Percentiles rank a stretch among this genome's conserved stretches.
These are phyloP conservation scores for Bos indicus DNA, from an alignment of 2,113 vertebrate genomes.

Conservation along the genomic window DNA sequence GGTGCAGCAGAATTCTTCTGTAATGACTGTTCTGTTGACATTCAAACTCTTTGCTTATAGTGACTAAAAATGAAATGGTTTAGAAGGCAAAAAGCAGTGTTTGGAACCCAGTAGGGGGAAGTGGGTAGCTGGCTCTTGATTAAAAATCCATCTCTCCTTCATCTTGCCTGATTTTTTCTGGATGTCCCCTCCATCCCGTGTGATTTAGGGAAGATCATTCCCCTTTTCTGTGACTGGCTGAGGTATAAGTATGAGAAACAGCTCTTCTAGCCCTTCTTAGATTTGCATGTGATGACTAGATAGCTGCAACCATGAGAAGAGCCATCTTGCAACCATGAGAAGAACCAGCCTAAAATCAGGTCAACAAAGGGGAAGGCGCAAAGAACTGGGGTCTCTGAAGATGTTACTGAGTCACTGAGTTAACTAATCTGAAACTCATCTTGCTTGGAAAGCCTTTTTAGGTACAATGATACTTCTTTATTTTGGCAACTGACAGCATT, in stretches of 20 bases:
- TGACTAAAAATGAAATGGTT: neutral
- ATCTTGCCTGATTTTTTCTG: neutral
- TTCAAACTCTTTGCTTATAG: neutral
- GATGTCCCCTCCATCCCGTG: accelerated
- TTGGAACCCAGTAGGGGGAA: neutral
- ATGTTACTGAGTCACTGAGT: neutral
- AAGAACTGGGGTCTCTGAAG: neutral
- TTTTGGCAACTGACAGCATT: neutral
- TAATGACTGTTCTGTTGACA: neutral
- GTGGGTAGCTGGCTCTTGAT: neutral
- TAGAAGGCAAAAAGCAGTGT: accelerated
- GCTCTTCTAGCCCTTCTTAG: neutral
- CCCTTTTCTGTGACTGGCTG: neutral
- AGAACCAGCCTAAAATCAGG: neutral
- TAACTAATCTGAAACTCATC: neutral
- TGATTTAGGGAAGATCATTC: neutral
- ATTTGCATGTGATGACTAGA: neutral
- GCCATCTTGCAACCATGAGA: neutral
- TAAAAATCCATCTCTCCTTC: neutral
- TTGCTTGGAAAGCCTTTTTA: neutral
- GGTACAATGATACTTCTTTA: neutral
- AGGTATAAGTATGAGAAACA: neutral
- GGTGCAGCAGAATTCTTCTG: neutral
- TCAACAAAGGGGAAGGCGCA: too few relatives aligned
- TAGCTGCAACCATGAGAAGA: neutral